Evolutionary conservation across 2,113 vertebrate species (phyloP).

Genomic region (Cyanoramphus novaezelandiae): DNA sequence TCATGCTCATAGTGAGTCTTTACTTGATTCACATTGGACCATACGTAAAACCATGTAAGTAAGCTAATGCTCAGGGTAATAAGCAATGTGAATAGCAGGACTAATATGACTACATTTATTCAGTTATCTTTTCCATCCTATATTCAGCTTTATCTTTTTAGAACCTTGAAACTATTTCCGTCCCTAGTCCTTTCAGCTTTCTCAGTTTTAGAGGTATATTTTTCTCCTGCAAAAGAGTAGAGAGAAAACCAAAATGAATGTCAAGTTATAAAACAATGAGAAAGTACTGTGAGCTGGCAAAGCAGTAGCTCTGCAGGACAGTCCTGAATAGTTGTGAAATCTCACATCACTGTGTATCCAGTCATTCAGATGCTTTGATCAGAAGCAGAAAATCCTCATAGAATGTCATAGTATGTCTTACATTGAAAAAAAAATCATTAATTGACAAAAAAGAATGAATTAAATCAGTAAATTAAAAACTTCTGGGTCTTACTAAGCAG

Average conservation of each 20-base stretch:
- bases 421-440: not conserved
- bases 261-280: not conserved
- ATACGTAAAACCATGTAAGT: not conserved
- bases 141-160: not conserved
- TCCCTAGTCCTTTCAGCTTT: not conserved
- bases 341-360: not conserved
- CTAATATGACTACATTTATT: not conserved
- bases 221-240: not conserved
- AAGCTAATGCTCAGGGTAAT: not conserved
- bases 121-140: not conserved
- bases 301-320: not conserved
- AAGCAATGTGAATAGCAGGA: not conserved
- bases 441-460: not conserved
- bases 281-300: not conserved
- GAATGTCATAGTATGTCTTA: not conserved
- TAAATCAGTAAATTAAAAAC: not conserved
- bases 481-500: not conserved
- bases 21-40: not conserved
- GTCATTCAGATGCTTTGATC: not conserved
- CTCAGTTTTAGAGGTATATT: not conserved
- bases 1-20: not conserved
- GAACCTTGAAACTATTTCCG: not conserved
- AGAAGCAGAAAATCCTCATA: not conserved
- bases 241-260: not conserved
- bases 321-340: not conserved